phyloP scores from a whole-genome alignment of 2,113 vertebrate genomes.

The Platysteira castanea region DNA sequence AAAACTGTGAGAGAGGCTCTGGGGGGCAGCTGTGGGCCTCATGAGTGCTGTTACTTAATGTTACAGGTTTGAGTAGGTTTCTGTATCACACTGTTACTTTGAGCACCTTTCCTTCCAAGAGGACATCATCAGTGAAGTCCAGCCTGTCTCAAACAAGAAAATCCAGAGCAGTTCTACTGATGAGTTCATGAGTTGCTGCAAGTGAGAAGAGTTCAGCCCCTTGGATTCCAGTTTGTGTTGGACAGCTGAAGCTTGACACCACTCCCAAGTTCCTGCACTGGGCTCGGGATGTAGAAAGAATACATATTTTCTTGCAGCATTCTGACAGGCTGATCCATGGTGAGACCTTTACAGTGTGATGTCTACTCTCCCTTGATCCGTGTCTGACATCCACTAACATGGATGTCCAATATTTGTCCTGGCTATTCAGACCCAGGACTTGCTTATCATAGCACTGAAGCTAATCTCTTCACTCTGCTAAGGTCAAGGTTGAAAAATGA shows the following conservation, averaged over 20 bases:
- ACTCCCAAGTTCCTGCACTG: background rate
- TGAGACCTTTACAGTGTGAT: background rate
- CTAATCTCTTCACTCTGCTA: background rate
- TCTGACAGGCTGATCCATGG: background rate
- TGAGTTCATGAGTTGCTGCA: background rate
- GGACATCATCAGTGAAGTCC: background rate
- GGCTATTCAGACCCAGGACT: background rate
- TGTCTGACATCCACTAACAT: background rate
- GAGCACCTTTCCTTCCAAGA: background rate
- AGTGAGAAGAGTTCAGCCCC: background rate
- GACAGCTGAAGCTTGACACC: background rate
- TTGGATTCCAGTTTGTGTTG: background rate
- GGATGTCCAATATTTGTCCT: background rate
- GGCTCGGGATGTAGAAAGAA: background rate
- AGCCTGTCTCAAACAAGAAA: background rate
- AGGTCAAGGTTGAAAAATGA: background rate
- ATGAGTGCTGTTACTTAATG: background rate
- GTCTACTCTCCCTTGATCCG: background rate
- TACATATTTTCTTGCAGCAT: background rate
- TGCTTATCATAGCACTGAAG: background rate
- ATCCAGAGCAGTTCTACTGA: background rate
- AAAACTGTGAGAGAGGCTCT: background rate
- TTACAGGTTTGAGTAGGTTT: background rate
- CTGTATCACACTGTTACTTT: background rate
- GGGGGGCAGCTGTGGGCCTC: background rate